Conservation (phyloP, 2,113 vertebrate genomes). For the Strix aluco region DNA sequence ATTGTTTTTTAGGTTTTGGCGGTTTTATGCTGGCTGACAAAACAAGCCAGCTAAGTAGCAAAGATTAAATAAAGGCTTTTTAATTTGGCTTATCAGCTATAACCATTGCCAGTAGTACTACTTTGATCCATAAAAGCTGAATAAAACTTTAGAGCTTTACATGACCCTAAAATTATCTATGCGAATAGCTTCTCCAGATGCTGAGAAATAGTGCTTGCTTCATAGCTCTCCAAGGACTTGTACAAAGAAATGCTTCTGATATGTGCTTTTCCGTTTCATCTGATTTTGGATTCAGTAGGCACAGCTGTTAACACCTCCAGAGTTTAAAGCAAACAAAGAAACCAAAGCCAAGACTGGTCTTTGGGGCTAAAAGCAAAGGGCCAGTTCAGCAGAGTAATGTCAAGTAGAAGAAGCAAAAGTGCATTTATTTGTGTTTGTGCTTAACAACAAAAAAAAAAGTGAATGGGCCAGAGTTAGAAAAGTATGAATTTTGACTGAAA, state of each 20-base stretch:
- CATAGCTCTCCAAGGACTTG: background rate
- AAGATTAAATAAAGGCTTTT: conserved; percentile 1
- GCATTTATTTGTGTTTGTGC: background rate
- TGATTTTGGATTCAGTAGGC: background rate
- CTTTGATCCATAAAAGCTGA: background rate
- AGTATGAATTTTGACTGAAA: background rate
- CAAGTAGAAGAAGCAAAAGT: background rate
- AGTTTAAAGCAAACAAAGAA: background rate
- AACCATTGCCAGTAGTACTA: background rate
- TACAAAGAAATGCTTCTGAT: background rate
- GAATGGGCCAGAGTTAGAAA: background rate
- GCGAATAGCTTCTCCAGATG: background rate
- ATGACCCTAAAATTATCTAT: background rate
- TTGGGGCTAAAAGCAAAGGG: background rate
- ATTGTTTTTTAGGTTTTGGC: background rate
- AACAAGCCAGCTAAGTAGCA: background rate
- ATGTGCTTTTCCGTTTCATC: background rate
- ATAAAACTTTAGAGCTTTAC: background rate
- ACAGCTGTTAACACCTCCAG: background rate
- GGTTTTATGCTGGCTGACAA: background rate
- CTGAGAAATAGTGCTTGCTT: background rate
- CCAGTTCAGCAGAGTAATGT: background rate
- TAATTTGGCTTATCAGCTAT: background rate
- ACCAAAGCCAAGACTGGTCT: background rate
- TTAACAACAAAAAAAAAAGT: background rate